phyloP scores from a whole-genome alignment of 2,888 invertebrate species.

The Eudiplozoon nipponicum region DNA sequence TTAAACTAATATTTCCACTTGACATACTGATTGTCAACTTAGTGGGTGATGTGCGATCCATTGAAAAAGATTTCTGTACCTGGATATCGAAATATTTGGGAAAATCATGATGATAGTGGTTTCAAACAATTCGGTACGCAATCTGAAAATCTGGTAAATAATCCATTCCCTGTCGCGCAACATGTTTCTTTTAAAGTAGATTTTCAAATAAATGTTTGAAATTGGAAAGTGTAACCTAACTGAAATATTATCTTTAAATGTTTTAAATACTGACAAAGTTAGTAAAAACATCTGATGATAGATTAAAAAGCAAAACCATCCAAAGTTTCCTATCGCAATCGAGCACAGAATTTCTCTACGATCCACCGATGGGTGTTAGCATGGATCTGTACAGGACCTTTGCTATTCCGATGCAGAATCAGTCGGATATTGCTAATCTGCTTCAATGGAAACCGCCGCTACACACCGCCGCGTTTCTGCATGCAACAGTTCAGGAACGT shows the following conservation, averaged over 20 bases:
- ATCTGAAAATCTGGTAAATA: too few relatives aligned
- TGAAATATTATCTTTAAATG: conserved; percentile 18
- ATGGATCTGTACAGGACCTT: conserved; percentile 74
- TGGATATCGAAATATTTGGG: too few relatives aligned
- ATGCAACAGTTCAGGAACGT: conserved; percentile 69
- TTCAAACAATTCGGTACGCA: too few relatives aligned
- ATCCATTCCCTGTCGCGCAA: too few relatives aligned
- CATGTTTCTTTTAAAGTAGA: too few relatives aligned
- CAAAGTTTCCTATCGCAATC: conserved; percentile 69
- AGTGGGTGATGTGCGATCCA: too few relatives aligned
- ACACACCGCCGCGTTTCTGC: conserved; percentile 67
- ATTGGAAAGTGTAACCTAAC: too few relatives aligned
- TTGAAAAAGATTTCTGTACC: too few relatives aligned
- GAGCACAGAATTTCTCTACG: conserved; percentile 81
- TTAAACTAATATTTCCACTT: too few relatives aligned
- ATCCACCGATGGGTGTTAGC: conserved; percentile 70
- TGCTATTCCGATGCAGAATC: conserved; percentile 47
- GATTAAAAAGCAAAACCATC: conserved; percentile 71
- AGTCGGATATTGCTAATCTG: conserved; percentile 49
- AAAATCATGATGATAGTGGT: too few relatives aligned
- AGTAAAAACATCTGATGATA: conserved; percentile 54
- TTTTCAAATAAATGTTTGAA: too few relatives aligned
- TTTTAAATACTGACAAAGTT: conserved; percentile 35
- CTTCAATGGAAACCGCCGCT: conserved; percentile 66
- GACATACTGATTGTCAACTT: too few relatives aligned